These are phyloP conservation scores for Leptestheria dahalacensis DNA, from an alignment of 1,140 invertebrate genomes.

Conservation along the genomic window DNA sequence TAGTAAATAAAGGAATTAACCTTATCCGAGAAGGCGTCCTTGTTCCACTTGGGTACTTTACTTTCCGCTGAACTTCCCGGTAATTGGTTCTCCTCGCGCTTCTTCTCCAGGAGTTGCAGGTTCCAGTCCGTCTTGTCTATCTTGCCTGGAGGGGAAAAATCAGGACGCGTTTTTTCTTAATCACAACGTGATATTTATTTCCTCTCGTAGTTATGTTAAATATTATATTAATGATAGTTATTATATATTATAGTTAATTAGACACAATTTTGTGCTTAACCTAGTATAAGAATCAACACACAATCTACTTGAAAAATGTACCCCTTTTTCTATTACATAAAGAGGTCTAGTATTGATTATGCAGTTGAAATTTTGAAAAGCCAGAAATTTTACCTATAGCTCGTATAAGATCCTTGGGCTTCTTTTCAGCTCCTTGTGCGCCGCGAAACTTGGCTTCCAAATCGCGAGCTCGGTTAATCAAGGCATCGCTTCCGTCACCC, in stretches of 20 bases:
- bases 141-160: conserved; percentile 38
- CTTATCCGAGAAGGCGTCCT: conserved; percentile 47
- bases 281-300: too few species aligned
- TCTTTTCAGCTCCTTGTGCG: conserved; percentile 39
- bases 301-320: too few species aligned
- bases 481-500: conserved; percentile 24
- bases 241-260: not conserved
- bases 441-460: conserved; percentile 36
- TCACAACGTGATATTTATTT: too few species aligned
- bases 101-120: conserved; percentile 75
- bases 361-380: too few species aligned
- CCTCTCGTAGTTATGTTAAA: too few species aligned
- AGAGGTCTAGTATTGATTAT: too few species aligned
- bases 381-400: conserved; percentile 50
- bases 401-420: conserved; percentile 67
- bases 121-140: conserved; percentile 86
- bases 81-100: conserved; percentile 69
- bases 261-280: too few species aligned
- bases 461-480: conserved; percentile 36
- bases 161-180: too few species aligned
- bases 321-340: too few species aligned
- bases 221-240: too few species aligned
- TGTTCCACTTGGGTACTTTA: conserved; percentile 77
- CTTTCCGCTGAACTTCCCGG: conserved; percentile 46
- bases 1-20: conserved; percentile 17